phyloP scores from a whole-genome alignment of 2,113 vertebrate species.

The Motacilla alba region DNA sequence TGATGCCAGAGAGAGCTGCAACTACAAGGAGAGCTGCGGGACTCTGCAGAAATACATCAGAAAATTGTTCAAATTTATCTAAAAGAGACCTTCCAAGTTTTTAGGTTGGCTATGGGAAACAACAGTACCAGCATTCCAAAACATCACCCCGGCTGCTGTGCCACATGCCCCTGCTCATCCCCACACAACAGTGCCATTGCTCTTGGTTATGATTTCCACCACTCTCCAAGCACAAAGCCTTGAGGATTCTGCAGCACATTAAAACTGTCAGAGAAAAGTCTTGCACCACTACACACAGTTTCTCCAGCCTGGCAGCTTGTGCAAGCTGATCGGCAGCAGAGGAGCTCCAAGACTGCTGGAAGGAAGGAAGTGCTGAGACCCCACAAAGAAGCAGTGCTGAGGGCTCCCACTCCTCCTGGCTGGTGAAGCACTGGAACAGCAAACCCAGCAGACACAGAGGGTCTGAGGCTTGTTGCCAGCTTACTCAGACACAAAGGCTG shows the following conservation, averaged over 20 bases:
- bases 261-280: neutral
- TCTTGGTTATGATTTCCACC: neutral
- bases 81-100: neutral
- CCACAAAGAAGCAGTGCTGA: rapidly evolving
- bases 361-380: too few relatives aligned
- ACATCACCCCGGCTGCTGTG: rapidly evolving
- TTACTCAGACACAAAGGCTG: neutral
- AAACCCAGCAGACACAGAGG: neutral
- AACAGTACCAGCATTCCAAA: neutral
- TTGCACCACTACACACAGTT: neutral
- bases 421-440: rapidly evolving
- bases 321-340: neutral
- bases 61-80: neutral
- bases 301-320: neutral
- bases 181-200: rapidly evolving
- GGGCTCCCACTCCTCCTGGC: rapidly evolving
- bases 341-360: neutral
- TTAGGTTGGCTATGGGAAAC: neutral
- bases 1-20: neutral
- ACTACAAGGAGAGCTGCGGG: neutral
- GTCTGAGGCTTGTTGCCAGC: neutral
- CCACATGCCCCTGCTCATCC: rapidly evolving
- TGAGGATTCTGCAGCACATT: neutral
- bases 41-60: neutral
- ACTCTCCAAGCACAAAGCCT: neutral